Evolutionary conservation across 2,888 invertebrate species (phyloP).

Genomic region (Eupithecia vulgata): DNA sequence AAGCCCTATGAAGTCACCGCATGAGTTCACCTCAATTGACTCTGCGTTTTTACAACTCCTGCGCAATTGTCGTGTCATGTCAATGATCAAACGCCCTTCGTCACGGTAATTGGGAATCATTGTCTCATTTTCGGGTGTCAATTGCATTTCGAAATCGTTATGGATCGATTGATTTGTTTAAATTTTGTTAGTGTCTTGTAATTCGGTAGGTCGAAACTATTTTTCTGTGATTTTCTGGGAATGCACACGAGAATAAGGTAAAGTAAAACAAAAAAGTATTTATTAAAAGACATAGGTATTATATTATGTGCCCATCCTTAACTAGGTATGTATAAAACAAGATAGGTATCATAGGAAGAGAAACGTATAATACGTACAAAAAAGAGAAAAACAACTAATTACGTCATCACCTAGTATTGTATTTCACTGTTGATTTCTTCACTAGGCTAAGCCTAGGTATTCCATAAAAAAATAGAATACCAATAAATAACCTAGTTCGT

Average conservation of each 20-base stretch:
- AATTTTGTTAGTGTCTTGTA: neutral
- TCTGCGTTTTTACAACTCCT: constrained; percentile 53
- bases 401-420: no score
- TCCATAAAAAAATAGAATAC: neutral
- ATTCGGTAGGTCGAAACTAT: neutral
- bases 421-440: no score
- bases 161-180: constrained; percentile 9
- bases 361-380: no score
- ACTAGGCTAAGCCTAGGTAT: no score
- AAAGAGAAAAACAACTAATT: no score
- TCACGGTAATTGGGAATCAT: constrained; percentile 28
- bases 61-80: constrained; percentile 43
- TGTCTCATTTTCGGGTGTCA: constrained; percentile 29
- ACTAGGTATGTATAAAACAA: no score
- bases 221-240: neutral
- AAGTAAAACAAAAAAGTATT: no score
- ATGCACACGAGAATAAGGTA: no score
- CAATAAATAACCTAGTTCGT: neutral
- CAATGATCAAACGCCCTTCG: constrained; percentile 27
- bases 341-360: no score
- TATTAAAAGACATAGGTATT: no score
- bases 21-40: constrained; percentile 58
- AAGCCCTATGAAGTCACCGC: constrained; percentile 48
- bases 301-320: no score
- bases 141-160: constrained; percentile 21